Percentiles rank a stretch among this genome's conserved stretches.
Conservation (phyloP, 1,140 invertebrate genomes). For the Choristoneura fumiferana region DNA sequence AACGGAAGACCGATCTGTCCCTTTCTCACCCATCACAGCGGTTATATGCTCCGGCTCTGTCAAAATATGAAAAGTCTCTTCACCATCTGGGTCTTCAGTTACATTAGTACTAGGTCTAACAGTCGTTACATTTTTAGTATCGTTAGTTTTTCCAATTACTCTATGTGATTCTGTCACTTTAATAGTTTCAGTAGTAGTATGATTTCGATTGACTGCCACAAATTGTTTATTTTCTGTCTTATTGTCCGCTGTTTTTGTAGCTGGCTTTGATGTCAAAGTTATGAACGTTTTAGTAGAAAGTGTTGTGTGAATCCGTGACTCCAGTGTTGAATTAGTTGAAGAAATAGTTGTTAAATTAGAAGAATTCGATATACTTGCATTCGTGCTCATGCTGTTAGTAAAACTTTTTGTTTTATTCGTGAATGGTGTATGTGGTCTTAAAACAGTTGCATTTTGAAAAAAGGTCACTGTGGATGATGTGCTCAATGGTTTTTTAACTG, state of each 20-base stretch:
- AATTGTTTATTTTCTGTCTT: no score
- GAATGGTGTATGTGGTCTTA: slow-evolving; percentile 23
- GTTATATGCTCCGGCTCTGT: slow-evolving; percentile 78
- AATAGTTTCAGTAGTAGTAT: no score
- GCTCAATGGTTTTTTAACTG: slow-evolving; percentile 28
- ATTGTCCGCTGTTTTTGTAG: slow-evolving; percentile 23
- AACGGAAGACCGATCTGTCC: slow-evolving; percentile 56
- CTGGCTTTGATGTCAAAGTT: slow-evolving; percentile 22
- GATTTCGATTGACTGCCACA: no score
- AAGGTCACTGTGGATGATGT: background rate
- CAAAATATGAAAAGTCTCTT: slow-evolving; percentile 76
- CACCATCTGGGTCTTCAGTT: slow-evolving; percentile 54
- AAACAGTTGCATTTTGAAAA: slow-evolving; percentile 32
- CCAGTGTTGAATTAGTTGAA: slow-evolving; percentile 41
- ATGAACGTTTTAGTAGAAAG: slow-evolving; percentile 17
- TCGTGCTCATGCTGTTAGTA: slow-evolving; percentile 62
- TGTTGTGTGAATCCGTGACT: slow-evolving; percentile 19
- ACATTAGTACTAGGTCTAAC: background rate
- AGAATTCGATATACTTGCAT: slow-evolving; percentile 45
- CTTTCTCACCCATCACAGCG: slow-evolving; percentile 71
- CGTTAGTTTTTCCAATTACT: slow-evolving; percentile 31
- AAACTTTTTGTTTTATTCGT: slow-evolving; percentile 36
- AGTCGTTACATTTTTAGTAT: slow-evolving; percentile 29
- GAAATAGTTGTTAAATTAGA: slow-evolving; percentile 48
- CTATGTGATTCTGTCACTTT: no score